These are phyloP conservation scores for Nudaria mundana DNA, from an alignment of 2,888 invertebrate genomes.

Conservation along the genomic window DNA sequence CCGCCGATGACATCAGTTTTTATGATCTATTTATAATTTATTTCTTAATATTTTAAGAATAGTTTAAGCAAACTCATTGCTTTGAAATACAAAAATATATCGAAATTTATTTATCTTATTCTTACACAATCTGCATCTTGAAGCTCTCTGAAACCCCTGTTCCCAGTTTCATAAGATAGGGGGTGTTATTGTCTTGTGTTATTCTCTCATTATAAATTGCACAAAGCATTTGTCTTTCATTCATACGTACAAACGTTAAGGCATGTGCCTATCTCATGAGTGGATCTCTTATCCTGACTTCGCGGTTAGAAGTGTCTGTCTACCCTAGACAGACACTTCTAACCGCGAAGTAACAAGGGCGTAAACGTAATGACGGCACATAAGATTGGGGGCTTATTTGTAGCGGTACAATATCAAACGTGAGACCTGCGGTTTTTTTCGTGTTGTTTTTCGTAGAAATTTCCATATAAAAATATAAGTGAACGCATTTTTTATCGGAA, in stretches of 20 bases:
- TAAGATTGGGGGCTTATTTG: conserved; percentile 16
- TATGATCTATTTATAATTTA: too few relatives aligned
- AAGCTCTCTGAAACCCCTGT: neutral
- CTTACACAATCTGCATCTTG: too few relatives aligned
- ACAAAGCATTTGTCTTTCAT: conserved; percentile 13
- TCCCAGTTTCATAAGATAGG: neutral
- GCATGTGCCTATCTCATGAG: conserved; percentile 21
- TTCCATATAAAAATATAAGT: too few relatives aligned
- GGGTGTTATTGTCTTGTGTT: neutral
- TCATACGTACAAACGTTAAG: conserved; percentile 17
- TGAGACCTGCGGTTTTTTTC: too few relatives aligned
- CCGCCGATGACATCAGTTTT: too few relatives aligned
- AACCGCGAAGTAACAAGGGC: conserved; percentile 21
- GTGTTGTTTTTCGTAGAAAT: too few relatives aligned
- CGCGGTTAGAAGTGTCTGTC: too few relatives aligned
- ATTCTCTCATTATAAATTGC: conserved; percentile 1
- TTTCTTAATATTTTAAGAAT: too few relatives aligned
- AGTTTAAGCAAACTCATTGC: too few relatives aligned
- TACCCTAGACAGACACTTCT: conserved; percentile 30
- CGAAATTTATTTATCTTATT: too few relatives aligned
- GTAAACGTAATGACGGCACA: conserved; percentile 28
- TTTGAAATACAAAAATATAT: too few relatives aligned
- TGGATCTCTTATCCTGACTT: conserved; percentile 19
- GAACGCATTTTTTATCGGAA: too few relatives aligned
- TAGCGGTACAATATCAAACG: conserved; percentile 7